A percentile compares a stretch with the other conserved stretches of the same genome.
Evolutionary conservation across 2,113 vertebrate species (phyloP).

Genomic region (Origma solitaria): DNA sequence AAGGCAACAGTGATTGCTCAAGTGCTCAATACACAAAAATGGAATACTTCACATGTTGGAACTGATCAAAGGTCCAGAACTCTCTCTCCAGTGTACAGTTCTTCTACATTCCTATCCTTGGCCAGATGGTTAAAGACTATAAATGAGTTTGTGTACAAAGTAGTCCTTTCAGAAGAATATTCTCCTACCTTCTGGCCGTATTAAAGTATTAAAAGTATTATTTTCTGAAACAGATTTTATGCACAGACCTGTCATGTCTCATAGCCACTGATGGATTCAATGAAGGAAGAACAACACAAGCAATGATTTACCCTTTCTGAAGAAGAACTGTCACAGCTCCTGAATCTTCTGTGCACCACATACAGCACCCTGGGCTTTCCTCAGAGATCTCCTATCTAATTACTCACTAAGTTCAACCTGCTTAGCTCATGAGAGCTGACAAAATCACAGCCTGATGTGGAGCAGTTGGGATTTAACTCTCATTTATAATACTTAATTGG

Average conservation of each 20-base stretch:
- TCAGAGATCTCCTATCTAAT: slow-evolving; percentile 13
- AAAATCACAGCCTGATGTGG: slow-evolving; percentile 25
- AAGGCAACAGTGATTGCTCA: not conserved
- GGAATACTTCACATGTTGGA: not conserved
- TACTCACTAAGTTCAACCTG: not conserved
- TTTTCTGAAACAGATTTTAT: not conserved
- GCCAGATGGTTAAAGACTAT: not conserved
- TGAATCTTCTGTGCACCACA: not conserved
- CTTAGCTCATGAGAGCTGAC: slow-evolving; percentile 4
- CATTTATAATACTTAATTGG: slow-evolving; percentile 41
- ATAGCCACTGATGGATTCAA: not conserved
- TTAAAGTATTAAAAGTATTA: not conserved
- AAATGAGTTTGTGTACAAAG: not conserved
- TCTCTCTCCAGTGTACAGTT: not conserved
- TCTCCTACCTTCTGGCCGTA: not conserved
- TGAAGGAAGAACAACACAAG: not conserved
- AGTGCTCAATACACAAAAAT: not conserved
- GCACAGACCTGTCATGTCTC: not conserved
- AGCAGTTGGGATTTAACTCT: slow-evolving; percentile 47
- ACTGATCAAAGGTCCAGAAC: not conserved
- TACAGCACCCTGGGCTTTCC: not conserved
- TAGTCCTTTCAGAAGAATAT: not conserved
- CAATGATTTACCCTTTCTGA: not conserved
- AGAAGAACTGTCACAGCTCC: not conserved
- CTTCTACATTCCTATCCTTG: not conserved